Base-by-base conservation (phyloP, 2,888 invertebrate species). In the Amphimallon solstitiale region DNA sequence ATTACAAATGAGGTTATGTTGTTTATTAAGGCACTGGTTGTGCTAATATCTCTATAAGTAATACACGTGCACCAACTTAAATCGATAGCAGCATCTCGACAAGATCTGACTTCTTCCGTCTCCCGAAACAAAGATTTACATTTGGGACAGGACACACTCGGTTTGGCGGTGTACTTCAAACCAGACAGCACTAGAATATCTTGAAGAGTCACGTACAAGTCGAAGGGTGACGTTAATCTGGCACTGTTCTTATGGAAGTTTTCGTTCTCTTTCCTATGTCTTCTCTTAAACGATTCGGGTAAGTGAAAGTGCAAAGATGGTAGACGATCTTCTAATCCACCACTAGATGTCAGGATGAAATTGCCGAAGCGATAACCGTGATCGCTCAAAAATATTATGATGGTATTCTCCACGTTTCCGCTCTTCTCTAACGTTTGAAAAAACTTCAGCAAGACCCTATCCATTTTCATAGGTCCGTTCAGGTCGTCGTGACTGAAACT, bases 351-450 rank as follows among this genome's bases (percentile, higher is more conserved):
- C 69, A 86, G 83, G 2, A 93, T 85, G 43, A 89, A 86, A n/a
- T 86, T 85, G 0, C 93, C 93, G 78, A 90, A 92, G 7, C 93
- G 85, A 75, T 92, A 85, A 0, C 94, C 94, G 75, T 93, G 93
- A 77, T 93, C 93, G 76, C 93, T 92, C 56, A 93, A 83, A 70
- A 92, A 88, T 60, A 93, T 83, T 0, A 93, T 83, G 72, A 93
- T 86, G 0, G 90, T 89, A 51, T 89, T 88, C 45, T 89, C 85
- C 49, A 90, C 77, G 2, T 89, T 83, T 0, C 88, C 89, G 0
- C 86, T 84, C 10, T 83, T 82, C 3, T 86, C 82, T 40, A 92
- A 80, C 19, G 86, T 83, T 67, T 86, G 81, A 35, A 92, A 84
- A 74, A 90, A 90, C 17, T 84, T 80, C 19, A 85, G 82, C 61